Evolutionary conservation across 2,113 vertebrate species (phyloP).

Genomic region (Colistium nudipinnis): DNA sequence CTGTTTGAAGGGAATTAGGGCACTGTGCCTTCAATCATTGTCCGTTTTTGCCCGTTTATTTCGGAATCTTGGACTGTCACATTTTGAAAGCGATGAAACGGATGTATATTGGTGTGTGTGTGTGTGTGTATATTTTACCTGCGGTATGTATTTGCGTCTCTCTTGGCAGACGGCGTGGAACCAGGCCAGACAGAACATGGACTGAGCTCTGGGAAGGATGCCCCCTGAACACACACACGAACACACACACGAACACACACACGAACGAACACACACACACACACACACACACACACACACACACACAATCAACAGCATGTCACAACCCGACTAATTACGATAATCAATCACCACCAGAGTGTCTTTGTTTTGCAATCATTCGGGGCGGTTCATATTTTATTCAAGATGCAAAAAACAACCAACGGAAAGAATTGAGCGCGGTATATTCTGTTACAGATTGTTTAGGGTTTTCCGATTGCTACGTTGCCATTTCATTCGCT

Average conservation of each 20-base stretch:
- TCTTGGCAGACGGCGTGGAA: slow-evolving; percentile 98
- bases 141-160: slow-evolving; percentile 97
- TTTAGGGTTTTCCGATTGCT: background rate
- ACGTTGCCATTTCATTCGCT: background rate
- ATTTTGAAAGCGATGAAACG: no score
- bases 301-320: slow-evolving; percentile 32
- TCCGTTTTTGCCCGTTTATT: no score
- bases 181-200: slow-evolving; percentile 97
- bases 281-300: no score
- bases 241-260: no score
- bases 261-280: no score
- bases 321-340: slow-evolving; percentile 18
- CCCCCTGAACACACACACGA: slow-evolving; percentile 78
- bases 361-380: background rate
- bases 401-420: background rate
- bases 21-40: no score
- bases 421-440: background rate
- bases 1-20: no score
- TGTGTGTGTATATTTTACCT: slow-evolving; percentile 80
- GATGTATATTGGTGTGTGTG: background rate
- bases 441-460: background rate
- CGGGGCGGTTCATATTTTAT: background rate
- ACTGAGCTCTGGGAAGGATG: slow-evolving; percentile 85
- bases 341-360: background rate
- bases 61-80: no score